Base-by-base conservation (phyloP, 1,140 invertebrate genomes). In the Pectinophora gossypiella region DNA sequence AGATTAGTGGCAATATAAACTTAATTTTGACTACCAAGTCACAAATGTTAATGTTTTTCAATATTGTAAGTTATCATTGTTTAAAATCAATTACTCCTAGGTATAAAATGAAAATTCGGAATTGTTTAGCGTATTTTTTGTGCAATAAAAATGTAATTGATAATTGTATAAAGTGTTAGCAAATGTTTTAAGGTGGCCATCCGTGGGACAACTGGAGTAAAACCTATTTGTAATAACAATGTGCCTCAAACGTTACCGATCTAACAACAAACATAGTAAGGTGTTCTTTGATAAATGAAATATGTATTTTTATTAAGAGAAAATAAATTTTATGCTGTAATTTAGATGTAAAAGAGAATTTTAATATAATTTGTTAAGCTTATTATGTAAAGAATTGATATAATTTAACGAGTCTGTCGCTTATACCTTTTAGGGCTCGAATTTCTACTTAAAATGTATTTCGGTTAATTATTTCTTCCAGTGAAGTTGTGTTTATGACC, bases 331-430 rank as follows among this genome's bases (percentile, higher is more conserved):
- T 85, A 84, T 76, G 75, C 78, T 82, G 82, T 83, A 83, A 77
- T 70, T 70, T 83, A 83, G 72, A 49, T 74, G 51, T 80, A 79
- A 82, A 80, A 85, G 79, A 84, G 65, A 68, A 69, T 75, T n/a
- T 75, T 85, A 85, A 85, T 85, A 85, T 85, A 84, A 85, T 77
- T 84, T 85, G 80, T 85, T 85, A 84, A 84, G 77, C 64, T 78
- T 73, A 79, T 77, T 72, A 66, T 72, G 65, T 80, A 77, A 72
- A 77, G 65, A 59, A 76, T 75, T 78, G 76, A 65, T 62, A 55
- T 64, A 76, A 68, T 75, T 59, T 23, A 32, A 32, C 27, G n/a
- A 32, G 9, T 32, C n/a, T 32, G 27, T 32, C 27, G n/a, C n/a
- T n/a, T n/a, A n/a, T n/a, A n/a, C n/a, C n/a, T n/a, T n/a, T n/a